Conservation (phyloP, 1,140 invertebrate genomes). For the Lasioglossum baleicum region DNA sequence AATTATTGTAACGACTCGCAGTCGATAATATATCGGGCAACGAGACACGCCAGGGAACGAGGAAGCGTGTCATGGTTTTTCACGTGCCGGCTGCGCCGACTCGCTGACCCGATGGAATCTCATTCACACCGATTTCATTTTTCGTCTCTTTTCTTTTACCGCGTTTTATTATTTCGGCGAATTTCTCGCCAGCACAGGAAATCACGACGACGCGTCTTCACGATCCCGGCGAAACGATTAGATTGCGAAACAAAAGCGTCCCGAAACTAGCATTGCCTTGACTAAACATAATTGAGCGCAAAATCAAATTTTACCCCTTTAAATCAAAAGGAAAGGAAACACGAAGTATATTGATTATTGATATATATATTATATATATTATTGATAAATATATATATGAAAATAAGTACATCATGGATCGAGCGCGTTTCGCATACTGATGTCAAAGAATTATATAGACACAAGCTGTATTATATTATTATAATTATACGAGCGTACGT, state of each 20-base stretch:
- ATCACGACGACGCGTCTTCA: conserved; percentile 33
- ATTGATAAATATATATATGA: conserved; percentile 59
- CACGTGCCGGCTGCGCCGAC: conserved; percentile 23
- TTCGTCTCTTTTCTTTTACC: not conserved
- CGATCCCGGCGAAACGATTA: conserved; percentile 1
- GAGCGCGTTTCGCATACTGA: conserved; percentile 62
- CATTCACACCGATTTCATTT: not conserved
- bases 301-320: conserved; percentile 76
- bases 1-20: conserved; percentile 55
- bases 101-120: conserved; percentile 8
- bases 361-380: conserved; percentile 63
- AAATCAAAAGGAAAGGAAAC: conserved; percentile 63
- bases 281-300: conserved; percentile 77
- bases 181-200: not conserved
- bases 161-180: not conserved
- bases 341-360: conserved; percentile 60
- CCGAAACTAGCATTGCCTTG: conserved; percentile 73
- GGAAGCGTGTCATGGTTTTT: conserved; percentile 42
- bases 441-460: conserved; percentile 48
- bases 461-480: conserved; percentile 67
- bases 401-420: conserved; percentile 60
- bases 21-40: conserved; percentile 51
- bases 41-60: conserved; percentile 7
- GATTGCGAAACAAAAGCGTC: conserved; percentile 18
- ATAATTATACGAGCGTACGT: conserved; percentile 46